phyloP scores from a whole-genome alignment of 2,113 vertebrate genomes.

The Calyptommatus sinebrachiatus region DNA sequence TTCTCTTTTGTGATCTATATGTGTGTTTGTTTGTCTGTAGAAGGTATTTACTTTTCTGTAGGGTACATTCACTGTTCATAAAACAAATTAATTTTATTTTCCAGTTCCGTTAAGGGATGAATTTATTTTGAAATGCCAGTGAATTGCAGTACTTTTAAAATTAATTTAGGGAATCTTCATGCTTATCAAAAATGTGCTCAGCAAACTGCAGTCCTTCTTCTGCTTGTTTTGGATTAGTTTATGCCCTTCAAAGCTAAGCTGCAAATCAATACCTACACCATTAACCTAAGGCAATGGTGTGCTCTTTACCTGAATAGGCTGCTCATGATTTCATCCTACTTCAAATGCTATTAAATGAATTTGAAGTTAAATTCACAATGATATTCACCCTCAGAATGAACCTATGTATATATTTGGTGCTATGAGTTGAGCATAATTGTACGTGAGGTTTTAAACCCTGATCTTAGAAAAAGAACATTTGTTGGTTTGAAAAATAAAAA shows the following conservation, averaged over 20 bases:
- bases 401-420: constrained; percentile 1
- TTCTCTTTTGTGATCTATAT: too few species aligned
- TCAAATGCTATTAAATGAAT: constrained; percentile 24
- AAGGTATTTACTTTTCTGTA: background rate
- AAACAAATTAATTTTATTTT: background rate
- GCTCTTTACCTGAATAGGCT: constrained; percentile 31
- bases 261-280: constrained; percentile 26
- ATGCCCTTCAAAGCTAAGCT: constrained; percentile 18
- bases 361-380: constrained; percentile 27
- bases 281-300: constrained; percentile 26
- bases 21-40: too few species aligned
- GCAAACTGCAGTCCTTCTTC: background rate
- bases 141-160: constrained; percentile 1
- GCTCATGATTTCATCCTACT: constrained; percentile 20
- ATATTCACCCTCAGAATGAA: constrained; percentile 19
- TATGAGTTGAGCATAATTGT: background rate
- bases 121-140: background rate
- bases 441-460: background rate
- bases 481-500: too few species aligned
- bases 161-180: background rate
- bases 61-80: background rate
- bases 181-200: background rate
- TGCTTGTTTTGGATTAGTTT: constrained; percentile 17
- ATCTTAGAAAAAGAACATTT: background rate
- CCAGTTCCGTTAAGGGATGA: background rate